Base-by-base conservation (phyloP, 2,113 vertebrate species). In the Tympanuchus pallidicinctus region DNA sequence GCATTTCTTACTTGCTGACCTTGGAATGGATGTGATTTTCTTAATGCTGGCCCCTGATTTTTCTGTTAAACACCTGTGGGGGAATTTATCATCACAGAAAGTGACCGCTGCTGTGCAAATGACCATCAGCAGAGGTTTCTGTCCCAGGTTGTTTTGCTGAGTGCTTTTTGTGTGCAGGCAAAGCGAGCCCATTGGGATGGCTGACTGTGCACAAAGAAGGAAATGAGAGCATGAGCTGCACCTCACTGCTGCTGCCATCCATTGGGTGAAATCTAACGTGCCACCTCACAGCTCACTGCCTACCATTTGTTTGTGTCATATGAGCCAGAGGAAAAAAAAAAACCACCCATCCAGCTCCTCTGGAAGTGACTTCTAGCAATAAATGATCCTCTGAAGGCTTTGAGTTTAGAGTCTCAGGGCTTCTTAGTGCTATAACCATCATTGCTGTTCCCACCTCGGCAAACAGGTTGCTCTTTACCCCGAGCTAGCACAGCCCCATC, bases 201-300 rank as follows among this genome's bases (percentile, higher is more conserved):
- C 96, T 96, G 92, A 96, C 10, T 74, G 27, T 30, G 90, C 82
- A 86, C 76, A 90, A 61, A 56, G 82, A 70, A 73, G 88, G 89
- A 93, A 91, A 81, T 34, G 22, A 10, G 85, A 25, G 45, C 28
- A 8, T 10, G 34, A 83, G 52, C 92, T 74, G 76, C 88, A 83
- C 76, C 82, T 82, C 40, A 16, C 60, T 91, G 88, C 92, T 88
- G 76, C 90, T 81, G 83, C 64, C 22, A 52, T 94, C 92, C 79
- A 52, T 25, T 1, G 78, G 40, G 82, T 82, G 4, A 34, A 75
- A 24, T 73, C 63, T 65, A 28, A 16, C 67, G 72, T 1, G 24
- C 21, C 17, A 2, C 42, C 47, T 89, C 13, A 20, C 59, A 65
- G n/a, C 45, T 89, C 27, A 0, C 25, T 20, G 22, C 0, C 1